phyloP scores from a whole-genome alignment of 1,140 invertebrate genomes.

The Bombus sylvicola region DNA sequence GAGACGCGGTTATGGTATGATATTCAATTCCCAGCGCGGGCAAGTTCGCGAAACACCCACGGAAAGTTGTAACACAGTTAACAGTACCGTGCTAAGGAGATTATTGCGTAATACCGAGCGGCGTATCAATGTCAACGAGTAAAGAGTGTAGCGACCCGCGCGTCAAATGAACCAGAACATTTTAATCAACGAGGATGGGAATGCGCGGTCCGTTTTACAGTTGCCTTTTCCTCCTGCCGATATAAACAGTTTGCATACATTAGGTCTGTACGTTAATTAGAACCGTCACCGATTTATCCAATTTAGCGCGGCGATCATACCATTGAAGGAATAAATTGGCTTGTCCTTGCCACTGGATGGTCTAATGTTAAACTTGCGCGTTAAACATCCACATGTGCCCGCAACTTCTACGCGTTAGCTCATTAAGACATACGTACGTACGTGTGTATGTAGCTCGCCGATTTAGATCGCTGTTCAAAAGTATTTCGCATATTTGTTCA shows the following conservation, averaged over 20 bases:
- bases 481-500: neutral
- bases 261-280: conserved; percentile 20
- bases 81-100: neutral
- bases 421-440: conserved; percentile 7
- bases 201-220: neutral
- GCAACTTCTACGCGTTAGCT: conserved; percentile 19
- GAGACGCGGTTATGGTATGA: neutral
- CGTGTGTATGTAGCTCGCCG: neutral
- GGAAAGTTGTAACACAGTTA: neutral
- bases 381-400: conserved; percentile 31
- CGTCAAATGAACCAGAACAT: conserved; percentile 32
- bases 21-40: neutral
- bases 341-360: conserved; percentile 43
- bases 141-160: conserved; percentile 5
- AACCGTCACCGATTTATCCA: conserved; percentile 16
- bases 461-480: neutral
- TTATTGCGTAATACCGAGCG: conserved; percentile 19
- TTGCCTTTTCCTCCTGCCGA: neutral
- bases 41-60: conserved; percentile 21
- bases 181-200: conserved; percentile 15
- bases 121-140: neutral
- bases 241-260: conserved; percentile 44
- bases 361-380: conserved; percentile 10
- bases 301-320: conserved; percentile 50
- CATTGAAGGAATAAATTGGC: conserved; percentile 49